Conservation (phyloP, 2,113 vertebrate species). For the Hirundichthys speculiger region DNA sequence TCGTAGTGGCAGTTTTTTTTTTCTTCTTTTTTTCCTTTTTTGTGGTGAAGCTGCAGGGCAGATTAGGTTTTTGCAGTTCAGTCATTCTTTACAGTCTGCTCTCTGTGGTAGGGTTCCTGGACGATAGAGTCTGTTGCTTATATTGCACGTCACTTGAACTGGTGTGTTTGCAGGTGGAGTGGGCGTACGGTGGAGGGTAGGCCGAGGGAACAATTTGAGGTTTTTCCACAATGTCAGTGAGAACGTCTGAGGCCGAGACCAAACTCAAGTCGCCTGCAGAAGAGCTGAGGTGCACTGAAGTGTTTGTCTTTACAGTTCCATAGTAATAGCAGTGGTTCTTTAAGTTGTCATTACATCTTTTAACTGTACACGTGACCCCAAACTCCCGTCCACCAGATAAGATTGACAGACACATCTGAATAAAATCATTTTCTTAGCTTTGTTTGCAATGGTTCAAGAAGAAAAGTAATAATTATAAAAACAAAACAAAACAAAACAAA, state of each 20-base stretch:
- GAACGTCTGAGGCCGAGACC: conserved; percentile 59
- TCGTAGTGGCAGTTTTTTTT: conserved; percentile 65
- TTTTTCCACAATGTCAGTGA: conserved; percentile 60
- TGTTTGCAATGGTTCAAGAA: conserved; percentile 71
- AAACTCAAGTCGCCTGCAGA: conserved; percentile 45
- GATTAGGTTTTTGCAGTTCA: conserved; percentile 59
- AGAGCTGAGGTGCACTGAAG: conserved; percentile 65
- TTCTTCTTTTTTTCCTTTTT: conserved; percentile 1
- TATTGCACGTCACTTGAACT: conserved; percentile 82
- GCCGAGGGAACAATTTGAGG: conserved; percentile 42
- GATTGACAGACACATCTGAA: conserved; percentile 65
- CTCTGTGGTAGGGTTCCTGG: conserved; percentile 57
- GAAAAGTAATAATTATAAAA: conserved; percentile 25
- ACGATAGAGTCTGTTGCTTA: conserved; percentile 81
- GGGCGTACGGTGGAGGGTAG: not conserved
- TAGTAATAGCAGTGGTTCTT: conserved; percentile 76
- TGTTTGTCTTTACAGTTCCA: conserved; percentile 65
- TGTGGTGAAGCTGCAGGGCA: conserved; percentile 9
- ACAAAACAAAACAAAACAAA: too few relatives aligned
- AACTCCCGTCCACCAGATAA: conserved; percentile 18
- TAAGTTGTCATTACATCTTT: conserved; percentile 20
- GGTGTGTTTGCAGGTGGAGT: conserved; percentile 53
- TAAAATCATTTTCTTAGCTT: conserved; percentile 64
- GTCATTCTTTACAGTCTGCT: conserved; percentile 53
- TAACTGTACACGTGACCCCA: conserved; percentile 45